phyloP scores from a whole-genome alignment of 2,888 invertebrate species.

The Fragum sueziense region DNA sequence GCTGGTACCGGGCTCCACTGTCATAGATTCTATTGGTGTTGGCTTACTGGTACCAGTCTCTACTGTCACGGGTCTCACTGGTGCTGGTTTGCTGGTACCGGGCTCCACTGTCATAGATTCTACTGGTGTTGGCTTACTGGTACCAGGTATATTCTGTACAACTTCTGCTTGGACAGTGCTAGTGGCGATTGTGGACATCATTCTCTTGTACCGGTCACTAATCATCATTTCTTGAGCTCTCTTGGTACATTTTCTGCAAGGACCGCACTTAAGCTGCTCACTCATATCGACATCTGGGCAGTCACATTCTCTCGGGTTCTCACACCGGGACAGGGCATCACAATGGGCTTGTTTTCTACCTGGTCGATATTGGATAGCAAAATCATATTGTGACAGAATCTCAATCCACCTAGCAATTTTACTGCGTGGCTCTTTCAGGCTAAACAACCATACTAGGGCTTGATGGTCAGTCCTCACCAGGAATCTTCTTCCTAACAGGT shows the following conservation, averaged over 20 bases:
- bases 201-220: too few species aligned
- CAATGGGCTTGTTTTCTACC: slow-evolving; percentile 26
- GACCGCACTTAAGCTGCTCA: slow-evolving; percentile 24
- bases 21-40: too few species aligned
- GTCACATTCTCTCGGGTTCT: slow-evolving; percentile 14
- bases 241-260: slow-evolving; percentile 24
- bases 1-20: not conserved
- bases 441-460: slow-evolving; percentile 16
- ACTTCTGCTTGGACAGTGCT: not conserved
- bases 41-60: not conserved
- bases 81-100: too few species aligned
- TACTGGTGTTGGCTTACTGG: too few species aligned
- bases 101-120: too few species aligned
- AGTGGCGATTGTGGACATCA: too few species aligned
- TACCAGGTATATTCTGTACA: too few species aligned
- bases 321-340: slow-evolving; percentile 34
- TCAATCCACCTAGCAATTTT: slow-evolving; percentile 39
- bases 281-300: slow-evolving; percentile 21
- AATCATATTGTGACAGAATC: slow-evolving; percentile 21
- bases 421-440: slow-evolving; percentile 26
- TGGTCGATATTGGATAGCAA: slow-evolving; percentile 24
- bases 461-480: slow-evolving; percentile 25
- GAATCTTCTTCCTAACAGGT: slow-evolving; percentile 27
- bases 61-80: slow-evolving; percentile 20
- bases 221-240: slow-evolving; percentile 34